Percentiles rank a stretch among this genome's conserved stretches.
Evolutionary conservation across 2,113 vertebrate species (phyloP).

Genomic region (Accipiter cooperii): DNA sequence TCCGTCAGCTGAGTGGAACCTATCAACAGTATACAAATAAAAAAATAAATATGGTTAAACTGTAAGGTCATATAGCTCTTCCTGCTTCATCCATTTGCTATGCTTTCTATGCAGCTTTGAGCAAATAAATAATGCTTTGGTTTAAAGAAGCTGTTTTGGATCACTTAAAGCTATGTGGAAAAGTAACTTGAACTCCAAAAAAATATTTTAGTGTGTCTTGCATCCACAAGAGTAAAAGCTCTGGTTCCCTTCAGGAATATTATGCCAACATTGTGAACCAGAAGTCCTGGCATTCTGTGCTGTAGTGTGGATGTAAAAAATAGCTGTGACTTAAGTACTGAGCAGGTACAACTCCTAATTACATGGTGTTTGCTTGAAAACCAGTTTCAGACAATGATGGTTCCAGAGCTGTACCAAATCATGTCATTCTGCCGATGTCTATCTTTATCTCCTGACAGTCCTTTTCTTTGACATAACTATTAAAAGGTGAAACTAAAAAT

Average conservation of each 20-base stretch:
- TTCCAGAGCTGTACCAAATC: not conserved
- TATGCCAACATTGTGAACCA: not conserved
- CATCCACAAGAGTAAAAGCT: not conserved
- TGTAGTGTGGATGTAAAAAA: not conserved
- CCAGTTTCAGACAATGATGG: not conserved
- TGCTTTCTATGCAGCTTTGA: not conserved
- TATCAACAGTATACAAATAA: not conserved
- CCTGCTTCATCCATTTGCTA: not conserved
- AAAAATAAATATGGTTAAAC: not conserved
- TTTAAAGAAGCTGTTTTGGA: not conserved
- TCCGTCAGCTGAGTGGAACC: not conserved
- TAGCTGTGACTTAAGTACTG: not conserved
- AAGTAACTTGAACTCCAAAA: not conserved
- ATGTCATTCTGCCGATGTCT: not conserved
- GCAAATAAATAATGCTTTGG: not conserved
- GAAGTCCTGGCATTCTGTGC: not conserved
- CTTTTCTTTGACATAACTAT: not conserved
- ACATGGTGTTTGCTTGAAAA: not conserved
- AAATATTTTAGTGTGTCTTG: not conserved
- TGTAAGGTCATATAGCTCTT: not conserved
- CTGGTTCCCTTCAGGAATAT: not conserved
- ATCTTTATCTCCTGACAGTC: not conserved
- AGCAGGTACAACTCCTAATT: not conserved
- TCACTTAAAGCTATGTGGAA: not conserved
- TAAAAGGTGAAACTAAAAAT: not conserved